Conservation (phyloP, 2,888 invertebrate genomes). For the Oscheius sp. region DNA sequence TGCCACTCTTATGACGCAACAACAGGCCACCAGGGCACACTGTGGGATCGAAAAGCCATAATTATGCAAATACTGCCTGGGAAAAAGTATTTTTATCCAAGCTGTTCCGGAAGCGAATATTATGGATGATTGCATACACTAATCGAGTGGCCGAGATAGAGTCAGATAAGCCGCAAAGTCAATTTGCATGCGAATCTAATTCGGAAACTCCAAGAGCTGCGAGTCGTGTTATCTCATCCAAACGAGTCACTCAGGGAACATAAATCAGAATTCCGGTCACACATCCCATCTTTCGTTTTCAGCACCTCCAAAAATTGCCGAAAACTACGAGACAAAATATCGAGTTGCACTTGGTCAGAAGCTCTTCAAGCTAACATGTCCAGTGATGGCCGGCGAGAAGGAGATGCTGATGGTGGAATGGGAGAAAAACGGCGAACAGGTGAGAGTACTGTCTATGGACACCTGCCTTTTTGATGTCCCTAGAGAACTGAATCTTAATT, state of each 20-base stretch:
- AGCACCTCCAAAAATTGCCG: slow-evolving; percentile 66
- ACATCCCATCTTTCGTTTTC: slow-evolving; percentile 18
- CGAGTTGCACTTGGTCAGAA: slow-evolving; percentile 67
- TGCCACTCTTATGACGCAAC: slow-evolving; percentile 32
- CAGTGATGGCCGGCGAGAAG: slow-evolving; percentile 59
- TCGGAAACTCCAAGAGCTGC: slow-evolving; percentile 38
- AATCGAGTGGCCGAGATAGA: slow-evolving; percentile 39
- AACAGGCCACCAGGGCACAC: slow-evolving; percentile 26
- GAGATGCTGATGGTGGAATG: slow-evolving; percentile 68
- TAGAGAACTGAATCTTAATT: neutral
- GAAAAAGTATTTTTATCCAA: slow-evolving; percentile 1
- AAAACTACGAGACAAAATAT: slow-evolving; percentile 61
- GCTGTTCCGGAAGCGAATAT: slow-evolving; percentile 24
- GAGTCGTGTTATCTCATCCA: slow-evolving; percentile 32
- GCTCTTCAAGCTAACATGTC: slow-evolving; percentile 67
- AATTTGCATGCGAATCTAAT: slow-evolving; percentile 43
- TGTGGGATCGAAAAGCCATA: slow-evolving; percentile 14
- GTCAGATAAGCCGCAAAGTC: slow-evolving; percentile 35
- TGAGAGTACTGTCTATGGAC: slow-evolving; percentile 28
- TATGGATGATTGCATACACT: slow-evolving; percentile 38
- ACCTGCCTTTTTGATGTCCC: slow-evolving; percentile 13
- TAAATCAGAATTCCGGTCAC: slow-evolving; percentile 18
- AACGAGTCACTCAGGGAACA: slow-evolving; percentile 35
- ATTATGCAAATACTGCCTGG: slow-evolving; percentile 23
- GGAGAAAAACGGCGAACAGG: slow-evolving; percentile 69